These are phyloP conservation scores for Agrochola macilenta DNA, from an alignment of 2,888 invertebrate species.

Conservation along the genomic window DNA sequence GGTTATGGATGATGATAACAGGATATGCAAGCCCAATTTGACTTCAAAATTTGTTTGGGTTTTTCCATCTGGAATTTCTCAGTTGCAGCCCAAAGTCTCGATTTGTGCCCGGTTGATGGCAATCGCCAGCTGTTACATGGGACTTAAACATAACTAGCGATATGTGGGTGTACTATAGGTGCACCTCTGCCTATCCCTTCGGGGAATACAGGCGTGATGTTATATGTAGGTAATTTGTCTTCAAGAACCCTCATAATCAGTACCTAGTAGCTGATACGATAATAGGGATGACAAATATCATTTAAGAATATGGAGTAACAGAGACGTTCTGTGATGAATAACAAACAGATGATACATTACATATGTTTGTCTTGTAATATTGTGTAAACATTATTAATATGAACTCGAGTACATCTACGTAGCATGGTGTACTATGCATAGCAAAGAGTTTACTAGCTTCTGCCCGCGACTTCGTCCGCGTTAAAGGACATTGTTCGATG, in stretches of 20 bases:
- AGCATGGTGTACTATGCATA: no score
- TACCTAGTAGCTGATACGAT: background rate
- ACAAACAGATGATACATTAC: constrained; percentile 21
- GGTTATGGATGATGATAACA: background rate
- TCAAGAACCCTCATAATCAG: background rate
- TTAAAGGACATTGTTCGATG: no score
- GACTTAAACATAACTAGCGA: no score
- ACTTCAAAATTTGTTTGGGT: no score
- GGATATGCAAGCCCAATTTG: background rate
- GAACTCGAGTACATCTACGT: no score
- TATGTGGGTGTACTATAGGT: no score
- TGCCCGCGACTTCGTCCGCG: no score
- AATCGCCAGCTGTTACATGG: no score
- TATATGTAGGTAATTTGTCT: background rate
- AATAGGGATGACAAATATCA: background rate
- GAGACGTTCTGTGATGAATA: constrained; percentile 3
- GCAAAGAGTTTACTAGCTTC: no score
- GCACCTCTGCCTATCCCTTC: background rate
- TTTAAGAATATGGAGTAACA: background rate
- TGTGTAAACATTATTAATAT: constrained; percentile 32
- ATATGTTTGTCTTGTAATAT: constrained; percentile 18
- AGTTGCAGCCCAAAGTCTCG: no score
- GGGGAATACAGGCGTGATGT: background rate
- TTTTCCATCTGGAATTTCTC: no score
- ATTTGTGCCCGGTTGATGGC: no score